Base-by-base conservation (phyloP, 2,113 vertebrate species). In the Gasterosteus aculeatus region DNA sequence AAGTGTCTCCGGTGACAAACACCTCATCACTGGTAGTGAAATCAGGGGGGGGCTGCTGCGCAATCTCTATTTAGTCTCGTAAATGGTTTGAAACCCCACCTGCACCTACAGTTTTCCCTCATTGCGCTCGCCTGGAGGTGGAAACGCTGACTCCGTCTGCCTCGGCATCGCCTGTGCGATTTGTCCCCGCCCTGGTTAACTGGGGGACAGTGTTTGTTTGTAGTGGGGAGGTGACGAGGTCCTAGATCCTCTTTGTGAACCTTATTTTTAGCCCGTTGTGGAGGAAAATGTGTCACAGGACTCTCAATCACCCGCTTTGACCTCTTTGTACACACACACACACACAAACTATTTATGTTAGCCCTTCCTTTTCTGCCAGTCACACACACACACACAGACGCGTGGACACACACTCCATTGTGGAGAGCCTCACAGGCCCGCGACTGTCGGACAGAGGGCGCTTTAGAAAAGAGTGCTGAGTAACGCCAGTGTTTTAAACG, bases 401-500 rank as follows among this genome's bases (percentile, higher is more conserved):
- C 42, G 41, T 22, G 33, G 69, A 87, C 84, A 87, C 84, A 86
- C 82, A 67, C 58, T 70, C 63, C 63, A 86, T 90, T 90, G 87
- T 87, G 11, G 56, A 83, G 65, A 53, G 75, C 10, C 77, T 87
- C 65, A 91, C 88, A 92, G 78, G 72, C 82, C 33, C 72, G 63
- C 77, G 78, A 81, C 81, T 88, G 83, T 92, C 69, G 56, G n/a
- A 81, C 87, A 85, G 77, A 85, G 81, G 35, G 70, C 1, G 75
- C 82, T 86, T 86, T 87, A 81, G 71, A 87, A 68, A 58, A 63
- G 80, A 80, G 80, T 83, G 87, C 84, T 91, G 87, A 90, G 80
- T 88, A 87, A 89, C 87, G 62, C 72, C 70, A 87, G 83, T 87
- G 91, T 91, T 90, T 26, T 83, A 65, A 85, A 71, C 63, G 64